Evolutionary conservation across 2,797 vertebrate genomes (phyloP), one percentile per base, ranked within the genome.

Genomic region (Toxotes lorentzi): DNA sequence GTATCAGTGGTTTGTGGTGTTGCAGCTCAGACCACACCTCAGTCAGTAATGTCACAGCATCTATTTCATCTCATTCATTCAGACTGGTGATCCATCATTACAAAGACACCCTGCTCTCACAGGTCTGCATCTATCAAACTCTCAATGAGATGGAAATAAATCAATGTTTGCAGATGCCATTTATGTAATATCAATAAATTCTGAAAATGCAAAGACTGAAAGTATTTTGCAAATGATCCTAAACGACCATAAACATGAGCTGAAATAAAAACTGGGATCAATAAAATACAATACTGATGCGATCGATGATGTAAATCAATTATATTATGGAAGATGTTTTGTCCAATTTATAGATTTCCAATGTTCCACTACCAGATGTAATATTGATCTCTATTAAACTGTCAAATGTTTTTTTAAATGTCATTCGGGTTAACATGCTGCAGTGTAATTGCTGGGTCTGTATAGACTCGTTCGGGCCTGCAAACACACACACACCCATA

Each of bases 381-480:
- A 51, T 73, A 87, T 72, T 70, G 80, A 86, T 82, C 48, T 48
- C 10, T 53, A 51, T 75, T 68, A 78, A 82, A 79, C 61, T 72
- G 45, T 78, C 70, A 88, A 65, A 67, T 50, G 41, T 13, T 60
- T 70, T 43, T 82, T 51, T 11, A 53, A 70, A 64, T 62, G 62
- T 30, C 60, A 62, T 62, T 61, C 54, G 2, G 2, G 27, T 23
- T 43, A 51, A 73, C 17, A 65, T 9, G 23, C 12, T 68, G 75
- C 65, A 45, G 24, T 60, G 53, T 65, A 71, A 81, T 27, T 75
- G 34, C 47, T 10, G 7, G n/a, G 23, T 69, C 41, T 67, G 43
- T 19, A 17, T 2, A 63, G 21, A 50, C 23, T 45, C 19, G 30
- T 30, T 45, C 19, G 11, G 6, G 3, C 17, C 38, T 13, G 11